Base-by-base conservation (phyloP, 2,888 invertebrate genomes). In the Hirudinaria manillensis region DNA sequence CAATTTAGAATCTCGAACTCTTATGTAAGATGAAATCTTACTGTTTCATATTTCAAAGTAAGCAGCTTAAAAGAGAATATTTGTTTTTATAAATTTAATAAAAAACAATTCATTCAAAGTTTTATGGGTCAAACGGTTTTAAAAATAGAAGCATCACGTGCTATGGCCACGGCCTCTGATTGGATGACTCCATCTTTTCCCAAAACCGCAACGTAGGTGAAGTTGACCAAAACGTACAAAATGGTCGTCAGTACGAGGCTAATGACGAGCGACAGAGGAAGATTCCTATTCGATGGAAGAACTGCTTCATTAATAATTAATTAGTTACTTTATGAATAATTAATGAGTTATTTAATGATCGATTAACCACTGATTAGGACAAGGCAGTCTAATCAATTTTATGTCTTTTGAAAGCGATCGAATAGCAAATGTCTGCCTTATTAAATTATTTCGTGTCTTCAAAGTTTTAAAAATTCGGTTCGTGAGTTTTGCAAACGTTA, bases 211-310 rank as follows among this genome's bases (percentile, higher is more conserved):
- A 80, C 68, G 70, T 80, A 80, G 29, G 77, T 71, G 27, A 80
- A 32, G 75, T 94, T 94, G 1, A 93, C 92, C 27, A 94, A 86
- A 0, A 92, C 90, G 83, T 94, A 94, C 76, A 93, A 90, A 0
- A 91, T 82, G 0, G 93, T 94, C 2, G 94, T 93, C n/a, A 93
- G 86, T 0, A 93, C 93, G 89, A 94, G 89, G 0, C 93, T 93
- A 81, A 94, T 93, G 84, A 91, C 91, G 82, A 94, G 94, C 0
- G 94, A 93, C 77, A 89, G 88, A 0, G 94, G 94, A 36, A 94
- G 87, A 86, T 93, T 94, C 74, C 80, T 80, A 45, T 45, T 45
- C 16, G 13, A 45, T 16, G 16, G 45, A 7, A 36, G 66, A 75
- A 16, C 1, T 16, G 16, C 16, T 45, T 45, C 16, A 6, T 45